A percentile compares a stretch with the other conserved stretches of the same genome.
These are phyloP conservation scores for Harpalus rubripes DNA, from an alignment of 2,888 invertebrate species.

Conservation along the genomic window DNA sequence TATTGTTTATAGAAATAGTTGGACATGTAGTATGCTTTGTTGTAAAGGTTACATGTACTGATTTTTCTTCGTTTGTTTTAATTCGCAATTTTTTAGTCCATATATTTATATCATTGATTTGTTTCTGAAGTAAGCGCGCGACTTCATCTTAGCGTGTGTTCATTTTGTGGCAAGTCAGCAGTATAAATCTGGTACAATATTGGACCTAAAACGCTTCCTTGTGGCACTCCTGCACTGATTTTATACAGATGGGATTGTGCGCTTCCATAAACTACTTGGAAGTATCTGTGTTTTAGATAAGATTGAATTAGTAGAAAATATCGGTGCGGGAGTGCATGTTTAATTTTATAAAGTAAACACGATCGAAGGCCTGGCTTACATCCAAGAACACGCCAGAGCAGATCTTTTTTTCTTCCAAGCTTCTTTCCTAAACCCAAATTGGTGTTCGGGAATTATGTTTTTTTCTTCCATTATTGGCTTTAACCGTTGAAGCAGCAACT, in stretches of 20 bases:
- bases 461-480: background rate
- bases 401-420: background rate
- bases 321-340: conserved; percentile 28
- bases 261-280: background rate
- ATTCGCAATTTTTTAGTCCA: background rate
- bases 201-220: background rate
- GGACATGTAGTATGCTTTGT: too few relatives aligned
- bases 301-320: background rate
- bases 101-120: background rate
- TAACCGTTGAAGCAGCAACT: conserved; percentile 64
- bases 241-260: background rate
- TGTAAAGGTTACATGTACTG: too few relatives aligned
- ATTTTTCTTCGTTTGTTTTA: background rate
- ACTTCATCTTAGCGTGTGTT: background rate
- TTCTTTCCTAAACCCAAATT: conserved; percentile 67
- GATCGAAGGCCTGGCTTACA: conserved; percentile 62
- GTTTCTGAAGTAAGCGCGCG: background rate
- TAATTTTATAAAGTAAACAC: conserved; percentile 65
- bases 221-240: background rate
- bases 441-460: conserved; percentile 51
- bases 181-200: background rate
- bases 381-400: conserved; percentile 2
- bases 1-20: too few relatives aligned
- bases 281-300: background rate
- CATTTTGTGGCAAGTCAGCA: background rate